Base-by-base conservation (phyloP, 2,113 vertebrate genomes). In the Elgaria multicarinata region DNA sequence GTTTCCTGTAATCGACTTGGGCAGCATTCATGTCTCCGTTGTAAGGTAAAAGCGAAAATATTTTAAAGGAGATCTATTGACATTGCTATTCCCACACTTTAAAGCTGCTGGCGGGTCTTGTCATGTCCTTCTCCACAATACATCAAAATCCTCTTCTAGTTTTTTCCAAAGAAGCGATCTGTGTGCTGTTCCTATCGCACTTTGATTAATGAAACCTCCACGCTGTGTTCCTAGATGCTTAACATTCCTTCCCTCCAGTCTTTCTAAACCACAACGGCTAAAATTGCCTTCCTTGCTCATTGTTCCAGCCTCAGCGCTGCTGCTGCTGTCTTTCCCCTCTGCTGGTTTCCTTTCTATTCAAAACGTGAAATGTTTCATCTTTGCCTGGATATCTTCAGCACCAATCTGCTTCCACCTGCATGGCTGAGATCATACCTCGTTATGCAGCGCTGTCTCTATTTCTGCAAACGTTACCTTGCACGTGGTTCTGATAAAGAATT, bases 1-100 rank as follows among this genome's bases (percentile, higher is more conserved):
- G 97, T 99, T 89, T 99, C 99, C 76, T 99, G 99, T 92, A 99
- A 99, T 93, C 98, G 99, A 83, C 97, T 99, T 20, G 99, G 99
- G 10, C 99, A 99, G 88, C 98, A 99, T 92, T 99, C 99, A 0
- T 99, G 99, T 94, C 98, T 99, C 55, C 98, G 99, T 6, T 99
- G 99, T 94, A 99, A 99, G 99, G 99, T 99, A 96, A 97, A 58
- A 86, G 4, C 26, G 46, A 87, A 87, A 74, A 62, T 24, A 66
- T 0, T 39, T 88, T 69, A 75, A 78, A 24, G 76, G 58, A 12
- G 91, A 4, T 75, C 16, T 53, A 87, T 80, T 53, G 72, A 31
- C 58, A 64, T 88, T 1, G 0, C 84, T 90, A 55, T 92, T 36
- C 67, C 69, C 76, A 66, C 55, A 39, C 53, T 87, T 39, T 62